Conservation (phyloP, 2,797 vertebrate species). For the Neosalanx taihuensis region DNA sequence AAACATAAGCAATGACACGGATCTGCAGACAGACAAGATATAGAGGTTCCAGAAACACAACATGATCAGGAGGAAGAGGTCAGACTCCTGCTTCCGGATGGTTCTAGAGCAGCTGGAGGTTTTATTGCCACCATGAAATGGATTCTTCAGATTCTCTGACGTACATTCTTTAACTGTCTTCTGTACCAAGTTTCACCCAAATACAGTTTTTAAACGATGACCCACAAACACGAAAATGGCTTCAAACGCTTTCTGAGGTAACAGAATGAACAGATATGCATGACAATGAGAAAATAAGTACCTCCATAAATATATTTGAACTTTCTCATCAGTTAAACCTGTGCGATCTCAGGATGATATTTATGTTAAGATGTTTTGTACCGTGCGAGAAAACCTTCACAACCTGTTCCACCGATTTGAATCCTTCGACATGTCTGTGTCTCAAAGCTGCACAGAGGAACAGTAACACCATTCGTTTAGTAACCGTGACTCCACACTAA, state of each 20-base stretch:
- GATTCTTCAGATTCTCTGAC: neutral
- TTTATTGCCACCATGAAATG: slow-evolving; percentile 30
- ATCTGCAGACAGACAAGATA: slow-evolving; percentile 56
- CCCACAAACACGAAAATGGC: too few species aligned
- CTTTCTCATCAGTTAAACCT: slow-evolving; percentile 18
- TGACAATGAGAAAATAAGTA: slow-evolving; percentile 27
- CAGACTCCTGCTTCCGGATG: neutral
- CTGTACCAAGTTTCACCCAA: neutral
- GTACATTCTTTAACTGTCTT: neutral
- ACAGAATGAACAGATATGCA: slow-evolving; percentile 20
- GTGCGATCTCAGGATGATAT: neutral
- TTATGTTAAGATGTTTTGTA: neutral
- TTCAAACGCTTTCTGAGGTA: neutral
- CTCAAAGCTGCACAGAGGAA: slow-evolving; percentile 6
- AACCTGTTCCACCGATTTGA: neutral
- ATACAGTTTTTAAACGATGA: too few species aligned
- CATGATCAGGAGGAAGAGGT: slow-evolving; percentile 4
- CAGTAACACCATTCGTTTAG: neutral
- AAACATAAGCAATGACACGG: slow-evolving; percentile 74
- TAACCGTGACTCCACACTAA: slow-evolving; percentile 15
- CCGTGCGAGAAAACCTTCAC: slow-evolving; percentile 14
- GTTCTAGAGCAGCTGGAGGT: neutral
- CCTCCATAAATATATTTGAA: slow-evolving; percentile 48
- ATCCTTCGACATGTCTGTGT: neutral
- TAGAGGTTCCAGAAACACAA: slow-evolving; percentile 53